phyloP scores from a whole-genome alignment of 2,888 invertebrate genomes.

The Mythimna impura region DNA sequence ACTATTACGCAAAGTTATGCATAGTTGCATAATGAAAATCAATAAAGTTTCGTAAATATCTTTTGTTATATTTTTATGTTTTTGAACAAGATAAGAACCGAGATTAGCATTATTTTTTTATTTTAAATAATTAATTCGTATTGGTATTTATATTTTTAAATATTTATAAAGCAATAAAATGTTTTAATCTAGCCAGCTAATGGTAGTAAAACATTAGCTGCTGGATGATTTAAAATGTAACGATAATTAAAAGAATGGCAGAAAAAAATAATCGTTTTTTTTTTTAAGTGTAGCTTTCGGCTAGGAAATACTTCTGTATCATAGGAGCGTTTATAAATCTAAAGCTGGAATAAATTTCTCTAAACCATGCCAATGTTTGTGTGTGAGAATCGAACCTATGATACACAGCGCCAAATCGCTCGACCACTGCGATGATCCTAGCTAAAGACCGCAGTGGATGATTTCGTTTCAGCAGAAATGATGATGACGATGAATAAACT shows the following conservation, averaged over 20 bases:
- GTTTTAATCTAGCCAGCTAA: background rate
- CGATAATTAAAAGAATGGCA: background rate
- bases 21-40: conserved; percentile 31
- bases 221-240: background rate
- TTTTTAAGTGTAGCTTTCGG: no score
- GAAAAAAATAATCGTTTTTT: no score
- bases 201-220: background rate
- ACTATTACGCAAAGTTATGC: conserved; percentile 41
- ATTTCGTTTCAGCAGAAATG: background rate
- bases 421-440: no score
- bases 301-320: no score
- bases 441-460: no score
- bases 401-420: no score
- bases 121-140: background rate
- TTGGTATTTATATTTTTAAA: background rate
- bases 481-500: background rate
- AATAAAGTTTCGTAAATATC: conserved; percentile 38
- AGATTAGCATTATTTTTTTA: conserved; percentile 24
- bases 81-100: conserved; percentile 37
- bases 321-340: no score
- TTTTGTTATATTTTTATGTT: conserved; percentile 55
- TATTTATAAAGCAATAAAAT: background rate
- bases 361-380: no score
- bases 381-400: no score
- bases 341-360: no score